Base-by-base conservation (phyloP, 1,140 invertebrate genomes). In the Centruroides sculpturatus region DNA sequence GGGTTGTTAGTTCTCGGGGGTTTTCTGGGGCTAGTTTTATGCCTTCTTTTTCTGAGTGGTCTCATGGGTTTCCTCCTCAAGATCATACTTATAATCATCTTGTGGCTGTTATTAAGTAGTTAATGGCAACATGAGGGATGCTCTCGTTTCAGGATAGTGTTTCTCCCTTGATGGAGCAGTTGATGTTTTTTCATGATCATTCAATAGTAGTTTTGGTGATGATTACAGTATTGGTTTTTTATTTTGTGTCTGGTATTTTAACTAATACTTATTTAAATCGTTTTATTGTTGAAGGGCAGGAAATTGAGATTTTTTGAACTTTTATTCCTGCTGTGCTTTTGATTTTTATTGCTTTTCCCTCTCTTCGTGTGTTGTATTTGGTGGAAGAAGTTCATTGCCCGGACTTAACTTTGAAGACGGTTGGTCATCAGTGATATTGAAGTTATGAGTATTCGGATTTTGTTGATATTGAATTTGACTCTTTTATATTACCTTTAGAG, bases 341-440 rank as follows among this genome's bases (percentile, higher is more conserved):
- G n/a, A n/a, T n/a, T n/a, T n/a, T n/a, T n/a, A n/a, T n/a, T n/a
- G n/a, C n/a, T n/a, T n/a, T n/a, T n/a, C n/a, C n/a, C n/a, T n/a
- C n/a, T n/a, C n/a, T n/a, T n/a, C n/a, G n/a, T n/a, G n/a, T n/a
- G n/a, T n/a, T n/a, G n/a, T n/a, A n/a, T n/a, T n/a, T n/a, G n/a
- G n/a, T n/a, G n/a, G n/a, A n/a, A n/a, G n/a, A n/a, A n/a, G n/a
- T n/a, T n/a, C n/a, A n/a, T n/a, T n/a, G n/a, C n/a, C n/a, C n/a
- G n/a, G n/a, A n/a, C n/a, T n/a, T n/a, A n/a, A n/a, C n/a, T n/a
- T n/a, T n/a, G n/a, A n/a, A n/a, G n/a, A n/a, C n/a, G n/a, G n/a
- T n/a, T n/a, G n/a, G n/a, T n/a, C n/a, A 83, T 73, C 82, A 83
- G 77, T 84, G 80, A 78, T 83, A 82, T 69, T 84, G 82, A 80